Percentiles rank a stretch among this genome's conserved stretches.
phyloP scores from a whole-genome alignment of 2,888 invertebrate genomes.

The Deilephila porcellus region DNA sequence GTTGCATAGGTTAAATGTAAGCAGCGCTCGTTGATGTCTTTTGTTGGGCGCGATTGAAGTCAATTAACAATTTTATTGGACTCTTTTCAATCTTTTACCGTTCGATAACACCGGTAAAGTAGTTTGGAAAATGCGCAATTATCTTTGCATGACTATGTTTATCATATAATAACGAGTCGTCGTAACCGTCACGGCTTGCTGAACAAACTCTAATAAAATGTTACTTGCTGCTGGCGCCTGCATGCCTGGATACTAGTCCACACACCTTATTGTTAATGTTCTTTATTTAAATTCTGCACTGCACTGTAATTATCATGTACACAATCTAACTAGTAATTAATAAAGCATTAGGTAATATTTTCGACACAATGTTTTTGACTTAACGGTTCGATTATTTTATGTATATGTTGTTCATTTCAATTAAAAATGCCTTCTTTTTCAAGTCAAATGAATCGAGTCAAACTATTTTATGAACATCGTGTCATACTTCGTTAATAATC shows the following conservation, averaged over 20 bases:
- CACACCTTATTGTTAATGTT: constrained; percentile 28
- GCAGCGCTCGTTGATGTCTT: constrained; percentile 62
- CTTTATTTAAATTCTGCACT: neutral
- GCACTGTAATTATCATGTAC: neutral
- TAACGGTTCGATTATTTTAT: no score
- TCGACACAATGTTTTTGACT: no score
- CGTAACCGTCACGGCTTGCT: constrained; percentile 53
- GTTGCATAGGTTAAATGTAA: neutral
- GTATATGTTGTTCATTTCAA: no score
- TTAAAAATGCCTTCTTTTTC: no score
- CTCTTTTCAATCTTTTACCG: constrained; percentile 29
- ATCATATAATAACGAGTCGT: constrained; percentile 47
- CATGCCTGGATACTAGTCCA: constrained; percentile 36
- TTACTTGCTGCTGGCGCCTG: constrained; percentile 32
- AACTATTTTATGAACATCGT: neutral
- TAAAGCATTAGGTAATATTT: no score
- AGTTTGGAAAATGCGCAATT: constrained; percentile 40
- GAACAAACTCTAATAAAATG: constrained; percentile 41
- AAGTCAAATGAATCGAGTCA: no score
- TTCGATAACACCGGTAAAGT: constrained; percentile 30
- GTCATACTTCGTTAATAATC: neutral
- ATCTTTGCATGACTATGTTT: constrained; percentile 42
- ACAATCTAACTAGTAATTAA: neutral
- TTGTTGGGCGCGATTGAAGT: constrained; percentile 42
- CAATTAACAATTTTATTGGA: constrained; percentile 35